A percentile compares a stretch with the other conserved stretches of the same genome.
Conservation (phyloP, 92 coral and sea anemone genomes). For the Pocillopora meandrina region DNA sequence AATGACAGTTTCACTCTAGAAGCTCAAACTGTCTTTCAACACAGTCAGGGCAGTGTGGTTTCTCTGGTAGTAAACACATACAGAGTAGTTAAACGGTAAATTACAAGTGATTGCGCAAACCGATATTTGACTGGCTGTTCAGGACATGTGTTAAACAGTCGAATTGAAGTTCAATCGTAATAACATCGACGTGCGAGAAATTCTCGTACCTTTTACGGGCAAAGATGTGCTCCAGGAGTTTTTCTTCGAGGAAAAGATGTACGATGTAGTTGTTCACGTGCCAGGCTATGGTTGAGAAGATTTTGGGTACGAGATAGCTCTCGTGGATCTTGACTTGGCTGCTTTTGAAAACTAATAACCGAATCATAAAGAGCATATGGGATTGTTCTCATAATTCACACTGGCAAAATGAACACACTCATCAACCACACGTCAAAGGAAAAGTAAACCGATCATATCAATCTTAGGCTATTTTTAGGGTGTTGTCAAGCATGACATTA, state of each 20-base stretch:
- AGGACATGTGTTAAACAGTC: constrained; percentile 19
- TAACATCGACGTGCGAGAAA: background rate
- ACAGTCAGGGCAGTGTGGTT: background rate
- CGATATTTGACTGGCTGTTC: background rate
- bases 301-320: constrained; percentile 5
- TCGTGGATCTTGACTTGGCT: constrained; percentile 1
- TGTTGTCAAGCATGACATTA: constrained; percentile 28
- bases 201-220: constrained; percentile 8
- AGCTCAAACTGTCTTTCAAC: constrained; percentile 19
- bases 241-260: background rate
- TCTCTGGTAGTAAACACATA: background rate
- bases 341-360: constrained; percentile 15
- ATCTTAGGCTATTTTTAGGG: constrained; percentile 32
- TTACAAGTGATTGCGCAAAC: background rate
- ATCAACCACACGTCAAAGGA: constrained; percentile 24
- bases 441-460: constrained; percentile 33
- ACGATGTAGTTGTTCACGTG: background rate
- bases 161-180: background rate
- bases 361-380: background rate
- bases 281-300: background rate
- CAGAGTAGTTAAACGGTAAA: constrained; percentile 20
- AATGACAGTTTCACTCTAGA: background rate
- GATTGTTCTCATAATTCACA: constrained; percentile 31
- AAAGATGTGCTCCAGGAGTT: background rate
- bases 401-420: constrained; percentile 16